Conservation (phyloP, 2,113 vertebrate species). For the Halcyon senegalensis region DNA sequence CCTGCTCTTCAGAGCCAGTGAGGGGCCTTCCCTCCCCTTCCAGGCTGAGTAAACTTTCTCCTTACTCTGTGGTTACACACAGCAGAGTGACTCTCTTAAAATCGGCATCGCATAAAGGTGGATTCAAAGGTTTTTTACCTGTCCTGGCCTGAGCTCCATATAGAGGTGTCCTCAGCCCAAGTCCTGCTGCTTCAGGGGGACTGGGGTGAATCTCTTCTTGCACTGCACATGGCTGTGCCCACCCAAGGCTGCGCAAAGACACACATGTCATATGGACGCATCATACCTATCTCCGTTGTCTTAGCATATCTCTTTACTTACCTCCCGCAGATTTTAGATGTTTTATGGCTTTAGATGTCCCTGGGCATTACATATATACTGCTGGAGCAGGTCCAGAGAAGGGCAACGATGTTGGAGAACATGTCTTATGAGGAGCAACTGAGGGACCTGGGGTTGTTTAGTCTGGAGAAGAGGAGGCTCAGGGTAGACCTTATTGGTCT, state of each 20-base stretch:
- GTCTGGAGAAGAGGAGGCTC: too few species aligned
- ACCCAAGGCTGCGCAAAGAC: too few species aligned
- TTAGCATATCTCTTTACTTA: not conserved
- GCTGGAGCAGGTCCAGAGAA: too few species aligned
- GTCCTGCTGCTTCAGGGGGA: rapidly evolving
- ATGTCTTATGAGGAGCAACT: too few species aligned
- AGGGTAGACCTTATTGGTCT: too few species aligned
- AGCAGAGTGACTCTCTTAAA: constrained; percentile 6
- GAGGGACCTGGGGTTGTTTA: too few species aligned
- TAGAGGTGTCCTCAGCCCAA: not conserved
- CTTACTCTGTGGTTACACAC: not conserved
- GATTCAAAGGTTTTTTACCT: not conserved
- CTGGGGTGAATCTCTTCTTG: not conserved
- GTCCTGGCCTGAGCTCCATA: not conserved
- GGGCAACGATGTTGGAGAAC: too few species aligned
- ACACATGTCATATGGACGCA: too few species aligned
- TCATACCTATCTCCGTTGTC: too few species aligned
- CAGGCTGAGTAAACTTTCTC: not conserved
- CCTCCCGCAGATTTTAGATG: not conserved
- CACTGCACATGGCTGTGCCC: not conserved
- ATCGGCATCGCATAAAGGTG: not conserved
- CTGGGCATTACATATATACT: not conserved
- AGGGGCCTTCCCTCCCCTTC: not conserved
- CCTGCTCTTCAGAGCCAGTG: not conserved
- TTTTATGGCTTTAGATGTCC: not conserved